Evolutionary conservation across 1,140 invertebrate genomes (phyloP), one percentile per base, ranked within the genome.

Genomic region (Vanessa atalanta): DNA sequence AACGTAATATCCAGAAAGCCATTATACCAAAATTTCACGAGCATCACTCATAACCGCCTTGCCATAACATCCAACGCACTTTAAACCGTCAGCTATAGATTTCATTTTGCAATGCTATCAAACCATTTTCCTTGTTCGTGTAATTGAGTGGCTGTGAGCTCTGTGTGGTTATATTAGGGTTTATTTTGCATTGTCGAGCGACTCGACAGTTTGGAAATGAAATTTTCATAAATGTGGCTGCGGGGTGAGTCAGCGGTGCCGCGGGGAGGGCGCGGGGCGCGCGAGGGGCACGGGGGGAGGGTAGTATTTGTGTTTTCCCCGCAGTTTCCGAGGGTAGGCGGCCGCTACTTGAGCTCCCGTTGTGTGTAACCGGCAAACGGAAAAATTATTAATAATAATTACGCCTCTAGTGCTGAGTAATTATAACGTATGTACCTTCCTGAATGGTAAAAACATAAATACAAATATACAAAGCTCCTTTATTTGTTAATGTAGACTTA

Each of bases 371-470:
- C 78, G 75, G 79, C 81, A 80, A 81, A 84, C 80, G 82, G 85
- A 85, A 88, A 86, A 88, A 89, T 85, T 89, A 89, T 88, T 89
- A 87, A 85, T 89, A 87, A 90, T 91, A 86, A 90, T 88, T 85
- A 88, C 79, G 82, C 76, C 75, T 83, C 78, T 82, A 83, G 80
- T 80, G 65, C 73, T 63, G 71, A 80, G 82, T 81, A 85, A 85
- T 85, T 83, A 83, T 81, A 76, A 78, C 73, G 77, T 79, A 81
- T 79, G 80, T 76, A 79, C 74, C 61, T 76, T 55, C 68, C 63
- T 75, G 67, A 55, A 53, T n/a, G 48, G 14, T 65, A 60, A 50
- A 53, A 66, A 72, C 61, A 60, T 72, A 61, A 48, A 48, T 65
- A 65, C 50, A 47, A 47, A 60, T 26, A 20, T n/a, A 69, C 37